A percentile compares a stretch with the other conserved stretches of the same genome.
Evolutionary conservation across 2,113 vertebrate genomes (phyloP).

Genomic region (Syngnathoides biaculeatus): DNA sequence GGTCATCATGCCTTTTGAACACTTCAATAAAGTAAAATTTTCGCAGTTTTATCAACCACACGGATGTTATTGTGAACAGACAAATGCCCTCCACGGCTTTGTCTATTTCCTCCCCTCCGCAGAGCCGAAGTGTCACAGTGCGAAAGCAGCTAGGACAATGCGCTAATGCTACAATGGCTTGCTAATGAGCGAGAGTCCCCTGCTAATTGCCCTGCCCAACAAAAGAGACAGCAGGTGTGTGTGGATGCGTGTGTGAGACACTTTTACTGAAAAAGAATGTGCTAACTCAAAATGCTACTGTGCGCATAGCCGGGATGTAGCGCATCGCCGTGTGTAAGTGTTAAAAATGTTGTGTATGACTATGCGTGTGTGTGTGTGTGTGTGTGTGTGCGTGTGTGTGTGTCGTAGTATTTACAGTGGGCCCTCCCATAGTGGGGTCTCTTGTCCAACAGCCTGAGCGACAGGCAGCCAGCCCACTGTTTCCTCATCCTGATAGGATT

Average conservation of each 20-base stretch:
- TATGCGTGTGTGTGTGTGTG: background rate
- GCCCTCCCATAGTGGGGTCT: constrained; percentile 11
- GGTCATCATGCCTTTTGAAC: background rate
- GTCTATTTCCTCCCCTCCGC: background rate
- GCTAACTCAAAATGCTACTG: background rate
- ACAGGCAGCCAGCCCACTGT: constrained; percentile 32
- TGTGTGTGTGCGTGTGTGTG: constrained; percentile 1
- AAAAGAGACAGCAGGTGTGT: constrained; percentile 57
- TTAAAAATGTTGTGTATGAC: constrained; percentile 7
- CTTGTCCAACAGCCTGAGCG: constrained; percentile 27
- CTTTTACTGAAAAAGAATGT: constrained; percentile 9
- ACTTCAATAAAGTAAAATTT: background rate
- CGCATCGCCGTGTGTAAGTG: background rate
- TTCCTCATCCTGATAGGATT: constrained; percentile 18
- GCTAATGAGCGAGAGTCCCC: constrained; percentile 54
- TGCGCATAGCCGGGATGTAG: background rate
- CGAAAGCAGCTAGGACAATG: constrained; percentile 54
- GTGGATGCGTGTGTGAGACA: constrained; percentile 23
- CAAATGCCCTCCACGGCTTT: background rate
- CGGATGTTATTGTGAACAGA: background rate
- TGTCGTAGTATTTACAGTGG: background rate
- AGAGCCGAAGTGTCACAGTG: constrained; percentile 29
- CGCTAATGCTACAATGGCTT: constrained; percentile 69
- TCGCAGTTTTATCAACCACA: background rate
- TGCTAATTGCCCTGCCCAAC: constrained; percentile 65